Conservation (phyloP, 2,113 vertebrate genomes). For the Axis porcinus region DNA sequence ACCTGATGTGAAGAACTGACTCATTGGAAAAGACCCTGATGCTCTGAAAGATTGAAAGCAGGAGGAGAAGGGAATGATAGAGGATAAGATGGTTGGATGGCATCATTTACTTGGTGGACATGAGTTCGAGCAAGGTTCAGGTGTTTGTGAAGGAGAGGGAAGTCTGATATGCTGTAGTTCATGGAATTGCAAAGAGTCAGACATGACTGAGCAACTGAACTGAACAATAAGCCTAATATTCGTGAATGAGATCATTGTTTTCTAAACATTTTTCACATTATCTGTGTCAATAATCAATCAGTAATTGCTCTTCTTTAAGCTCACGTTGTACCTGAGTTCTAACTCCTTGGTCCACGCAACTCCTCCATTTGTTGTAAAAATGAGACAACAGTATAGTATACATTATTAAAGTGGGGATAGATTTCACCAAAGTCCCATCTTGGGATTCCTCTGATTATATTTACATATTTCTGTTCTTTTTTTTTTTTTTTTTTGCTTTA, state of each 20-base stretch:
- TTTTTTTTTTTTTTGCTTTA: neutral
- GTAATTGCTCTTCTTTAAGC: neutral
- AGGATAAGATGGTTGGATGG: neutral
- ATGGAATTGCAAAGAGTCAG: neutral
- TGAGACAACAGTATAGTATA: neutral
- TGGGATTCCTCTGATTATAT: neutral
- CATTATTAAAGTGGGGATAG: neutral
- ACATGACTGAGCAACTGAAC: neutral
- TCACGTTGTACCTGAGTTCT: neutral
- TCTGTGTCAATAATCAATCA: neutral
- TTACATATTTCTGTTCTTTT: neutral
- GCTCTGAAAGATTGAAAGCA: neutral
- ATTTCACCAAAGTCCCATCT: neutral
- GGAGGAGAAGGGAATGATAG: neutral
- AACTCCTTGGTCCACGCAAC: neutral
- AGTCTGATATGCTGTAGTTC: neutral
- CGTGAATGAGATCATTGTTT: neutral
- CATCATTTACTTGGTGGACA: neutral
- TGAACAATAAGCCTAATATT: neutral
- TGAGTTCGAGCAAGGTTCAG: neutral
- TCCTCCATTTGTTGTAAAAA: neutral
- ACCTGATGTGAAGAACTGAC: neutral
- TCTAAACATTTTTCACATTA: neutral
- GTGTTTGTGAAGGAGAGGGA: neutral
- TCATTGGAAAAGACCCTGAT: neutral